These are phyloP conservation scores for Drosophila borealis DNA, from an alignment of 2,888 invertebrate genomes.

Conservation along the genomic window DNA sequence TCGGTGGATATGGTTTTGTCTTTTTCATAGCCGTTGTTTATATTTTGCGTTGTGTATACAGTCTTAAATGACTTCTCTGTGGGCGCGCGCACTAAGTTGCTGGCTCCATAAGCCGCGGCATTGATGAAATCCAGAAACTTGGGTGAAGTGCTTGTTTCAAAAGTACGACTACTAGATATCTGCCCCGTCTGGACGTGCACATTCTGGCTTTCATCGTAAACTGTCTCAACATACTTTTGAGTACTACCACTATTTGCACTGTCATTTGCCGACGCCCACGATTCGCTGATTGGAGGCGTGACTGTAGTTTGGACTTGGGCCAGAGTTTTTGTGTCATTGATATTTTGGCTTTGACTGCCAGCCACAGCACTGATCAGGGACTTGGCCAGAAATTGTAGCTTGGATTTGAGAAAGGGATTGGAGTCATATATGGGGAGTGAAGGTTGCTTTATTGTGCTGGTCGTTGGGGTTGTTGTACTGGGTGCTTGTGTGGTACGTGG, in stretches of 20 bases:
- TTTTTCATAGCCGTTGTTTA: slow-evolving; percentile 8
- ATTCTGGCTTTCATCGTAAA: slow-evolving; percentile 79
- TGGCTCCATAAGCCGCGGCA: slow-evolving; percentile 64
- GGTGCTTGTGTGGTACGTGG: slow-evolving; percentile 56
- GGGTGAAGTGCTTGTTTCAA: slow-evolving; percentile 60
- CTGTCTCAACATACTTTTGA: slow-evolving; percentile 64
- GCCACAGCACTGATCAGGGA: slow-evolving; percentile 61
- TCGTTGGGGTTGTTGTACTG: slow-evolving; percentile 43
- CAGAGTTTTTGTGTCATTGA: slow-evolving; percentile 23
- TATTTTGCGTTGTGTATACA: slow-evolving; percentile 7
- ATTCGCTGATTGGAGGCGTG: slow-evolving; percentile 16
- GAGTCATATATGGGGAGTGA: slow-evolving; percentile 49
- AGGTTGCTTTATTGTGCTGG: slow-evolving; percentile 31
- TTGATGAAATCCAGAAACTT: slow-evolving; percentile 69
- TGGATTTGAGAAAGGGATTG: slow-evolving; percentile 71
- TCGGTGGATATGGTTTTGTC: slow-evolving; percentile 14
- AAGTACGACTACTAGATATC: slow-evolving; percentile 50
- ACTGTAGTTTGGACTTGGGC: slow-evolving; percentile 22
- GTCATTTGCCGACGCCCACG: slow-evolving; percentile 48
- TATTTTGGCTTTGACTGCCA: slow-evolving; percentile 35
- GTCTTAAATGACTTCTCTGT: slow-evolving; percentile 52
- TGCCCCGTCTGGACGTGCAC: slow-evolving; percentile 72
- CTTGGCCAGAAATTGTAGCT: slow-evolving; percentile 59
- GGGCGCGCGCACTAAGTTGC: slow-evolving; percentile 60
- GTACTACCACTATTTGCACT: slow-evolving; percentile 45